Evolutionary conservation across 53 echinoderm and acorn worm species (phyloP), one percentile per base, ranked within the genome.

Genomic region (Arbacia lixula): DNA sequence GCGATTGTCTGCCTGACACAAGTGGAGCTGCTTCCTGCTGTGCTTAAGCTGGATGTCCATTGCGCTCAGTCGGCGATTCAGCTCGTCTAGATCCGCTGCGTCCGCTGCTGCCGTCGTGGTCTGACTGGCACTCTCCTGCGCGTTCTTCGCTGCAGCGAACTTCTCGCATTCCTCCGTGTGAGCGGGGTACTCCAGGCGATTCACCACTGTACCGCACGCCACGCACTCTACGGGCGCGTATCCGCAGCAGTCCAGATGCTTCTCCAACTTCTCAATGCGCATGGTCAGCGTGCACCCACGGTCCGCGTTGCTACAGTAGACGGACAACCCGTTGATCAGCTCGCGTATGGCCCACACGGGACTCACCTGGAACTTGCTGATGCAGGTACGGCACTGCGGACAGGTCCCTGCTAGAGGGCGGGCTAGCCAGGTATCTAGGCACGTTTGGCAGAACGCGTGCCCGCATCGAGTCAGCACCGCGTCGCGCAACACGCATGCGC

Each of bases 311-410:
- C 84, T 85, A 54, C 96, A 95, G 52, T 87, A 83, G 38, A 91
- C 83, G 14, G 84, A 82, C 30, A 95, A 56, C 43, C 87, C 89
- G 61, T 88, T 87, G 64, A 95, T 89, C 3, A 95, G 56, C 67
- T 91, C 93, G 8, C 96, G 86, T 20, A 95, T 73, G 17, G 96
- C 91, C 91, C 91, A 95, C 22, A 95, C 89, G 20, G 96, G 93
- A 49, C 91, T 88, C 36, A 89, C 89, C 43, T 93, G 87, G 42
- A 69, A 86, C 63, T 87, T 86, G 51, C 82, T 82, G 42, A 96
- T 85, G 11, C 66, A 85, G 22, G 87, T 75, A 6, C 96, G 87
- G 58, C 96, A 96, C 50, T 93, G 93, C 5, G 96, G 96, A 66
- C 96, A 96, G n/a, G 91, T 89, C 36, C 89, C 88, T 19, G 86